Base-by-base conservation (phyloP, 2,888 invertebrate genomes). In the Sericinus montela region DNA sequence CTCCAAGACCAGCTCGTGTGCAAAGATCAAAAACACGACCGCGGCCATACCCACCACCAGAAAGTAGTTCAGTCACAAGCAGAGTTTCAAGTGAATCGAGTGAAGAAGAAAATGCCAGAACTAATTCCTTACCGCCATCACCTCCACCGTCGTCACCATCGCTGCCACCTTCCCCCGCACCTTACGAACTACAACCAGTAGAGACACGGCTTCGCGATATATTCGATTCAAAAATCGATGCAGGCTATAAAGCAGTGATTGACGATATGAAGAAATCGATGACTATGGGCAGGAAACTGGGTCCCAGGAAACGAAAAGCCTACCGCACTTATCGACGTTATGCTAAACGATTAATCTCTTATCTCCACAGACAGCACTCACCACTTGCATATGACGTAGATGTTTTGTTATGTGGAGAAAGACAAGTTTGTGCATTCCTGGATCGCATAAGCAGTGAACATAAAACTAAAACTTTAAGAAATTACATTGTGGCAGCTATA, bases 261-360 rank as follows among this genome's bases (percentile, higher is more conserved):
- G 89, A 90, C 56, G 89, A 89, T 19, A 89, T 90, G 89, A 90
- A 90, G 58, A 90, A 89, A 57, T 87, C 88, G 0, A 90, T 90
- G 89, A 83, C 82, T 0, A 84, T 87, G 83, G 89, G 89, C 0
- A 73, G 88, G 39, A 82, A 85, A 1, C 69, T 90, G 0, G 84
- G 89, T 4, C 64, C 88, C 0, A 72, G 83, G 39, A 90, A 90
- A 57, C 78, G 89, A 36, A 88, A 89, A 71, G 83, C 79, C 0
- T 89, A 90, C 45, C 67, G 89, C 23, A 89, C 89, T 0, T 90
- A 90, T 64, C 67, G 89, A 13, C 72, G 89, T 1, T 90, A 90
- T 52, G 89, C 89, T 0, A 89, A 89, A 54, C 70, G 89, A 36
- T 59, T 90, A 53, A 90, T 90, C 32, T 79, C 83, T 0, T 90